Conservation (phyloP, 2,113 vertebrate genomes). For the Ciconia maguari region DNA sequence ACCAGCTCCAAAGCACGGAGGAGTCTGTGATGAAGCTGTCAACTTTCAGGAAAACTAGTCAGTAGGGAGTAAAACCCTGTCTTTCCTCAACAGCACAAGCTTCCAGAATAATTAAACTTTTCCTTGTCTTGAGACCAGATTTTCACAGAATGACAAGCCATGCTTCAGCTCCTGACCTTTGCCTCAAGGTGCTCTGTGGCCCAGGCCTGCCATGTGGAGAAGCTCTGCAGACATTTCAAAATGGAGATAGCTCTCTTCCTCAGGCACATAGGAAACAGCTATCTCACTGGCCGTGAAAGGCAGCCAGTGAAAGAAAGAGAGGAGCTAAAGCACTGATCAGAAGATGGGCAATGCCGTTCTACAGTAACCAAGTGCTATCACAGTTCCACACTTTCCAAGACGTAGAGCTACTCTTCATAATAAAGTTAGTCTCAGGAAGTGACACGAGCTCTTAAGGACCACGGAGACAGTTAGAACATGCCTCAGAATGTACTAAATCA, state of each 20-base stretch:
- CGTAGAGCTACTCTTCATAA: neutral
- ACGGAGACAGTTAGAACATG: neutral
- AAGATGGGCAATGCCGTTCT: neutral
- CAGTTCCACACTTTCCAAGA: neutral
- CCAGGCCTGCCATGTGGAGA: accelerated
- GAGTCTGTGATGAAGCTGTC: neutral
- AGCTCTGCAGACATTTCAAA: neutral
- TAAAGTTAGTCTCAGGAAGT: neutral
- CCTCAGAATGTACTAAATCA: neutral
- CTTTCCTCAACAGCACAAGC: neutral
- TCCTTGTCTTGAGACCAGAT: neutral
- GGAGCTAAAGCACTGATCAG: neutral
- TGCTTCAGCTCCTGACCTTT: neutral
- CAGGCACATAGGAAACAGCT: neutral
- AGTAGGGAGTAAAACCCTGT: neutral
- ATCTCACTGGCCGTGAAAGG: neutral
- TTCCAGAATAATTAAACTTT: neutral
- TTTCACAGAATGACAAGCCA: neutral
- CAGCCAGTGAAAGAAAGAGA: neutral
- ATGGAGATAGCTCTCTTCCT: neutral
- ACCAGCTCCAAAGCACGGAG: neutral
- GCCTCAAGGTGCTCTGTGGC: neutral
- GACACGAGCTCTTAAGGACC: neutral
- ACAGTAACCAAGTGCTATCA: neutral
- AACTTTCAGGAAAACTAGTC: neutral